phyloP scores from a whole-genome alignment of 2,888 invertebrate species.

The Chrysopilus asiliformis region DNA sequence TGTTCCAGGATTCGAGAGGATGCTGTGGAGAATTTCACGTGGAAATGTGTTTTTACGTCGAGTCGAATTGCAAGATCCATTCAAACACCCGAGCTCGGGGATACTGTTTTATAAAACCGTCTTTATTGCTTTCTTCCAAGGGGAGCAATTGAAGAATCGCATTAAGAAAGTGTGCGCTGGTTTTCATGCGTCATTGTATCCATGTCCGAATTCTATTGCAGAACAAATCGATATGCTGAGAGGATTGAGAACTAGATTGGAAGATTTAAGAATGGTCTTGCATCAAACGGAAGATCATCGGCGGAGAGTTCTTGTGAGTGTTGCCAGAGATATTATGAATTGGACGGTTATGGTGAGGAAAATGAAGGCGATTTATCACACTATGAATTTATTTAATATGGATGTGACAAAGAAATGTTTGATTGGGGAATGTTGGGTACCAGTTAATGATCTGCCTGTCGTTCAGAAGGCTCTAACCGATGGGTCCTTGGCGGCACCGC shows the following conservation, averaged over 20 bases:
- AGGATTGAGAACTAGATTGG: conserved; percentile 77
- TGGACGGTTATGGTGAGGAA: conserved; percentile 86
- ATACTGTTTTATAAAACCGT: conserved; percentile 80
- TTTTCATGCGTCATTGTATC: conserved; percentile 84
- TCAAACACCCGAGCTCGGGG: conserved; percentile 79
- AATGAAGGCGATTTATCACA: conserved; percentile 87
- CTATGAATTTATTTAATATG: conserved; percentile 75
- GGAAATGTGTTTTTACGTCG: conserved; percentile 83
- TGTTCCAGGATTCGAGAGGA: conserved; percentile 78
- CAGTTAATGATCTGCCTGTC: conserved; percentile 54
- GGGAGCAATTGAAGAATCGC: conserved; percentile 77
- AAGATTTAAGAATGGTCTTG: conserved; percentile 74
- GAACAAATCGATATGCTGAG: conserved; percentile 83
- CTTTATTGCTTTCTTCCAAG: conserved; percentile 83
- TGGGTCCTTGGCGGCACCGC: conserved; percentile 69
- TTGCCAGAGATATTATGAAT: conserved; percentile 76
- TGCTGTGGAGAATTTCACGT: conserved; percentile 86
- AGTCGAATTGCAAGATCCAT: conserved; percentile 68
- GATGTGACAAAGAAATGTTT: conserved; percentile 78
- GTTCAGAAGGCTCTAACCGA: conserved; percentile 65
- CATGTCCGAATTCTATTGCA: conserved; percentile 73
- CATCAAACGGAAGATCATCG: conserved; percentile 89
- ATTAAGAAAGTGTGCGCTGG: conserved; percentile 91
- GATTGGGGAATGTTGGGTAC: conserved; percentile 77
- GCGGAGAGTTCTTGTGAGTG: conserved; percentile 71